Evolutionary conservation across 2,797 vertebrate genomes (phyloP).

Genomic region (Danio jaintianensis): DNA sequence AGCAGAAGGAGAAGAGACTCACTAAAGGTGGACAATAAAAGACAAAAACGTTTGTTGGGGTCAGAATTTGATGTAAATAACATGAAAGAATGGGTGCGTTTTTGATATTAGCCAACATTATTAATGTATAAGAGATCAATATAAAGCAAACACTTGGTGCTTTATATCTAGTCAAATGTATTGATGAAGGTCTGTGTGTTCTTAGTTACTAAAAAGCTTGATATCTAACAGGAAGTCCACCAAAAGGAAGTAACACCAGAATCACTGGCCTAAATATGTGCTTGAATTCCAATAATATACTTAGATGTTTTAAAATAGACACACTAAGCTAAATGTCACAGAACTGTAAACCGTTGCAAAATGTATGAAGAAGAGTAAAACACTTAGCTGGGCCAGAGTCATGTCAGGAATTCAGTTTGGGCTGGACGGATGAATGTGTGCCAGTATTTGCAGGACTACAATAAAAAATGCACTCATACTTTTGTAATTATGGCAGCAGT

Average conservation of each 20-base stretch:
- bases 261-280: neutral
- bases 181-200: neutral
- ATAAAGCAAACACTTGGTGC: neutral
- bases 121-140: too few species aligned
- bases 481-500: neutral
- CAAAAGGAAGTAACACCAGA: neutral
- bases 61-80: too few species aligned
- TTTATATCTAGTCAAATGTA: neutral
- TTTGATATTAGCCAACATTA: too few species aligned
- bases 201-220: neutral
- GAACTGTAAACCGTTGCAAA: neutral
- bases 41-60: too few species aligned
- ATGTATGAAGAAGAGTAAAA: neutral
- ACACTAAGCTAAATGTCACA: neutral
- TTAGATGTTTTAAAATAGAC: neutral
- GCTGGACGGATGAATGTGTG: neutral
- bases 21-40: too few species aligned
- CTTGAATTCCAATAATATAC: neutral
- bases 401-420: conserved; percentile 11
- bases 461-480: neutral
- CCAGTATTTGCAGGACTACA: neutral
- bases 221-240: neutral
- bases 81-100: too few species aligned
- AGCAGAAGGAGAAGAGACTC: too few species aligned
- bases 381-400: neutral